phyloP scores from a whole-genome alignment of 2,797 vertebrate species.

The Betta splendens region DNA sequence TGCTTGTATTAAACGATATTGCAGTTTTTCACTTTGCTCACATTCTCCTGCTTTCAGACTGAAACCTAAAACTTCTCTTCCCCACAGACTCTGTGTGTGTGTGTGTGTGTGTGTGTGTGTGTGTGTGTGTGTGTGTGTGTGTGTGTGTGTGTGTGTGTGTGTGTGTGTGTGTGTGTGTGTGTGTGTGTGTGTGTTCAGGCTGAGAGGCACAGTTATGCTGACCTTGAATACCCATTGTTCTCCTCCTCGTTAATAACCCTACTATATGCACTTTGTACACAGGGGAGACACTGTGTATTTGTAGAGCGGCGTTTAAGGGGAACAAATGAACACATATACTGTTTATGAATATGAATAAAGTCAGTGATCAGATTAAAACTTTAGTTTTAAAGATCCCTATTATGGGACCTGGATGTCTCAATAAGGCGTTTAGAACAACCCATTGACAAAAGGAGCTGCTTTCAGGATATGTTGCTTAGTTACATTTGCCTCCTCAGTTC shows the following conservation, averaged over 20 bases:
- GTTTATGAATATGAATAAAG: constrained; percentile 1
- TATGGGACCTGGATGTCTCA: too few relatives aligned
- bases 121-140: constrained; percentile 10
- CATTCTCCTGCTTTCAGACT: constrained; percentile 21
- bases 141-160: constrained; percentile 10
- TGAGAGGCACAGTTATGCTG: constrained; percentile 21
- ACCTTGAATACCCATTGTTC: constrained; percentile 43
- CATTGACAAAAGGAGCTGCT: too few relatives aligned
- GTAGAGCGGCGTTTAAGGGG: neutral
- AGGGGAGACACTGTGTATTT: constrained; percentile 1
- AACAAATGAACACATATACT: neutral
- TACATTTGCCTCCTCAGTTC: too few relatives aligned
- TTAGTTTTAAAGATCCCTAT: too few relatives aligned
- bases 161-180: constrained; percentile 9
- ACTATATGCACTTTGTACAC: constrained; percentile 16
- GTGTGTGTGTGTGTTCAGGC: constrained; percentile 10
- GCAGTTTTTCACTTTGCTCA: too few relatives aligned
- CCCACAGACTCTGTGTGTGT: constrained; percentile 12
- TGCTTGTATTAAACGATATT: constrained; percentile 30
- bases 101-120: constrained; percentile 10
- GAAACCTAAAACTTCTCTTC: constrained; percentile 18
- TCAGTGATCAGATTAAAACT: too few relatives aligned
- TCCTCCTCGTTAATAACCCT: constrained; percentile 22
- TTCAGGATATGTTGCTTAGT: too few relatives aligned
- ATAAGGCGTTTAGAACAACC: too few relatives aligned